phyloP scores from a whole-genome alignment of 2,888 invertebrate species.

The Hypercompe scribonia region DNA sequence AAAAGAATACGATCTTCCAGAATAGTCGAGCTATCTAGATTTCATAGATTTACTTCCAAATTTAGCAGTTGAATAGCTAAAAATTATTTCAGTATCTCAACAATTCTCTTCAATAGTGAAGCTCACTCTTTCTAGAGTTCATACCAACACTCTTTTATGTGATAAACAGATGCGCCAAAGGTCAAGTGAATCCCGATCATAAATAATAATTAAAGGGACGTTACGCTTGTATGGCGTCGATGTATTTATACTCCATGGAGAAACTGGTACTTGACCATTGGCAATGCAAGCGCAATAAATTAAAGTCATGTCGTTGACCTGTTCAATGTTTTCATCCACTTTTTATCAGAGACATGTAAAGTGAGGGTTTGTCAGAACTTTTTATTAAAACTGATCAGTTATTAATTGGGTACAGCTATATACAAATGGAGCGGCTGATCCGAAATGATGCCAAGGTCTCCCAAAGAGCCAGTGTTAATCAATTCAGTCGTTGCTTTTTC shows the following conservation, averaged over 20 bases:
- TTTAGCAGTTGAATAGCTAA: background rate
- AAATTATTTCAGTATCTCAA: background rate
- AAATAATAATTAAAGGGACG: constrained; percentile 47
- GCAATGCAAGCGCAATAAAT: constrained; percentile 10
- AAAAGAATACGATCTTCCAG: background rate
- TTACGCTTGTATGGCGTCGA: constrained; percentile 16
- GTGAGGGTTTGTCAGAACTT: background rate
- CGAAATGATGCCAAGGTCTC: no score
- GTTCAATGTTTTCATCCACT: background rate
- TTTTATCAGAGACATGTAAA: background rate
- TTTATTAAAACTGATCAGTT: no score
- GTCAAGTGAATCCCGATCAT: constrained; percentile 38
- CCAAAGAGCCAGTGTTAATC: no score
- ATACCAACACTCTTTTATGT: background rate
- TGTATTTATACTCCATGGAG: constrained; percentile 6
- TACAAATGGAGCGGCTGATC: no score
- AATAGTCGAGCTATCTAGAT: background rate
- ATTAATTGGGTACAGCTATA: no score
- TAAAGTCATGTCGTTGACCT: background rate
- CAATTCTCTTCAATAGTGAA: background rate
- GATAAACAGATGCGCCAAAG: constrained; percentile 8
- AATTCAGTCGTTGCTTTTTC: no score
- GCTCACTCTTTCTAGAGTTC: background rate
- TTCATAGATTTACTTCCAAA: background rate
- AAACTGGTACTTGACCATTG: background rate